phyloP scores from a whole-genome alignment of 2,888 invertebrate genomes.

The Lysandra bellargus region DNA sequence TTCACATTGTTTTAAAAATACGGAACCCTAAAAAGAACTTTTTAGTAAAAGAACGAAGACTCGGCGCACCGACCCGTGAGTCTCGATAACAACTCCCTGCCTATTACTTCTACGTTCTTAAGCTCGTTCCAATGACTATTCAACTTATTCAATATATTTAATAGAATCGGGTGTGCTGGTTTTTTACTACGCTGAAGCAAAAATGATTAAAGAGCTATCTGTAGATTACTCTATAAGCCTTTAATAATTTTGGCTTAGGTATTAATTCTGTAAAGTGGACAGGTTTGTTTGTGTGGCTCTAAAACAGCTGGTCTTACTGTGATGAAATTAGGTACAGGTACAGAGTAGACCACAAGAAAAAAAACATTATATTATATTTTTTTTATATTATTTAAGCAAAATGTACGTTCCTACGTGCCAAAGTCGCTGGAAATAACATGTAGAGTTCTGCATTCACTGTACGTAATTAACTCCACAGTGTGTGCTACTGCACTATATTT shows the following conservation, averaged over 20 bases:
- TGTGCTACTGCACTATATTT: not conserved
- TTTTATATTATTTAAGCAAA: too few species aligned
- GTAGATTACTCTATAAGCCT: not conserved
- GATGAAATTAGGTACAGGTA: too few species aligned
- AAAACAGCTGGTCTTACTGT: too few species aligned
- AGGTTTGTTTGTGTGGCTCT: not conserved
- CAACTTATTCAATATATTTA: slow-evolving; percentile 12
- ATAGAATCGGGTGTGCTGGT: not conserved
- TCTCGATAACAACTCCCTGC: not conserved
- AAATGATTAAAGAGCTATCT: not conserved
- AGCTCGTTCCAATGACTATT: not conserved
- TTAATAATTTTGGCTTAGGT: too few species aligned
- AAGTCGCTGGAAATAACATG: not conserved
- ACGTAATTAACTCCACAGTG: not conserved
- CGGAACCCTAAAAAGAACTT: not conserved
- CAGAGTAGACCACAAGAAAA: too few species aligned
- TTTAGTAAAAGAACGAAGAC: slow-evolving; percentile 24
- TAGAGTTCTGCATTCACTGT: not conserved
- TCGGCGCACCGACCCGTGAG: slow-evolving; percentile 23
- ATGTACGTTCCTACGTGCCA: too few species aligned
- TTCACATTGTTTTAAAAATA: not conserved
- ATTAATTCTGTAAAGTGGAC: not conserved
- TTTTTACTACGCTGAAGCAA: not conserved
- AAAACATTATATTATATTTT: too few species aligned
- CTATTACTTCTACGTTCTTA: slow-evolving; percentile 12